Conservation (phyloP, 2,113 vertebrate species). For the Pimephales promelas region DNA sequence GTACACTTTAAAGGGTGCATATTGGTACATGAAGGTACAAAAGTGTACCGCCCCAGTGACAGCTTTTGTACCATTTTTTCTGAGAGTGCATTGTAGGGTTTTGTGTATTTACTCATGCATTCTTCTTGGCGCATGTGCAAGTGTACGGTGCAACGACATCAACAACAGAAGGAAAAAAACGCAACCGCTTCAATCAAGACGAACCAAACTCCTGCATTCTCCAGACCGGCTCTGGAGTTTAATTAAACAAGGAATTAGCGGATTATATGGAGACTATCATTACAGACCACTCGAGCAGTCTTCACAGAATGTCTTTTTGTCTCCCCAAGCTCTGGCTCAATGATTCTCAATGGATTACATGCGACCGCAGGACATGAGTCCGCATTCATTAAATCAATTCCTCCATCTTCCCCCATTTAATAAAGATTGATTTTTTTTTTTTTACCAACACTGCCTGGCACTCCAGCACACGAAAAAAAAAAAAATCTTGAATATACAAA, state of each 20-base stretch:
- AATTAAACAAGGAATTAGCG: conserved; percentile 90
- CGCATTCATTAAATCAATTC: conserved; percentile 87
- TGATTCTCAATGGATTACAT: conserved; percentile 82
- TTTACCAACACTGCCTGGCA: conserved; percentile 56
- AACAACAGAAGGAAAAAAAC: conserved; percentile 68
- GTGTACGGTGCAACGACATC: conserved; percentile 32
- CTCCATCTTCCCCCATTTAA: conserved; percentile 76
- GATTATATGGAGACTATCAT: conserved; percentile 86
- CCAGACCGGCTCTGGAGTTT: conserved; percentile 81
- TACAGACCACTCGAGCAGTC: conserved; percentile 81
- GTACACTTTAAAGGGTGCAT: no score
- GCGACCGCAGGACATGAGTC: conserved; percentile 78
- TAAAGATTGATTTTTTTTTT: conserved; percentile 73
- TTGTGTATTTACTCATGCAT: background rate
- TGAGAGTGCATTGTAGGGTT: no score
- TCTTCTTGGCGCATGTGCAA: conserved; percentile 1
- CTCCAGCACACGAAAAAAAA: conserved; percentile 56
- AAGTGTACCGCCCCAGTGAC: no score
- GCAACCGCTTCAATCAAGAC: conserved; percentile 68
- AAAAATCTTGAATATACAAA: conserved; percentile 79
- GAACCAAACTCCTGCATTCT: conserved; percentile 75
- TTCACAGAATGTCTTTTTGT: conserved; percentile 77
- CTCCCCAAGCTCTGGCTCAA: conserved; percentile 77
- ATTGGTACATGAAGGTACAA: no score
- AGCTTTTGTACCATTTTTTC: no score